Conservation (phyloP, 2,113 vertebrate species). For the Chionomys nivalis region DNA sequence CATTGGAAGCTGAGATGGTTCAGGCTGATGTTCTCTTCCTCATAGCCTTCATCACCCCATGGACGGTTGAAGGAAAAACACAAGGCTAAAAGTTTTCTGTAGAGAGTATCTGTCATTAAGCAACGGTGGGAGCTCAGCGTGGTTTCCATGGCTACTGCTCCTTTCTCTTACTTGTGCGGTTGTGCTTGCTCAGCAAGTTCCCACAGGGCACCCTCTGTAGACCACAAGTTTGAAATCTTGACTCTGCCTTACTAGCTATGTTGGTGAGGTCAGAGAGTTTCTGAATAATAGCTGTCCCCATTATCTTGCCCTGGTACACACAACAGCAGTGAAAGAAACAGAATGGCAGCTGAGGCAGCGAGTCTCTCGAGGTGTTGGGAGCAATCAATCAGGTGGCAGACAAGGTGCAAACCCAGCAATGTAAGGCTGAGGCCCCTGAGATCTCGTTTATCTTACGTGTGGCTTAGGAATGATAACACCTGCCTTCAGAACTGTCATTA, state of each 20-base stretch:
- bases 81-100: background rate
- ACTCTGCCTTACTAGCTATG: background rate
- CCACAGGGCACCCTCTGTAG: background rate
- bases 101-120: background rate
- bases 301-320: background rate
- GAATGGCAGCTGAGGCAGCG: background rate
- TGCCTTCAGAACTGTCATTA: slow-evolving; percentile 32
- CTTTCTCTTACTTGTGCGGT: background rate
- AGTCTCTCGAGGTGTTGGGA: background rate
- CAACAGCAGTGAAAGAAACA: background rate
- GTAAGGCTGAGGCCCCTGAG: background rate
- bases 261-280: background rate
- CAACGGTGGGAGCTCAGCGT: background rate
- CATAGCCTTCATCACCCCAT: background rate
- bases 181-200: background rate
- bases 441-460: slow-evolving; percentile 4
- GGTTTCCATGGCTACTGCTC: background rate
- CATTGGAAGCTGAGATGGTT: background rate
- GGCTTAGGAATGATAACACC: slow-evolving; percentile 59
- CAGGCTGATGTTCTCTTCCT: background rate
- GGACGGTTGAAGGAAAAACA: background rate
- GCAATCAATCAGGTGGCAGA: background rate
- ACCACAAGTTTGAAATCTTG: background rate
- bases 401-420: slow-evolving; percentile 9
- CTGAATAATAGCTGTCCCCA: background rate